Percentiles rank a stretch among this genome's conserved stretches.
Evolutionary conservation across 2,888 invertebrate genomes (phyloP).

Genomic region (Yponomeuta malinellus): DNA sequence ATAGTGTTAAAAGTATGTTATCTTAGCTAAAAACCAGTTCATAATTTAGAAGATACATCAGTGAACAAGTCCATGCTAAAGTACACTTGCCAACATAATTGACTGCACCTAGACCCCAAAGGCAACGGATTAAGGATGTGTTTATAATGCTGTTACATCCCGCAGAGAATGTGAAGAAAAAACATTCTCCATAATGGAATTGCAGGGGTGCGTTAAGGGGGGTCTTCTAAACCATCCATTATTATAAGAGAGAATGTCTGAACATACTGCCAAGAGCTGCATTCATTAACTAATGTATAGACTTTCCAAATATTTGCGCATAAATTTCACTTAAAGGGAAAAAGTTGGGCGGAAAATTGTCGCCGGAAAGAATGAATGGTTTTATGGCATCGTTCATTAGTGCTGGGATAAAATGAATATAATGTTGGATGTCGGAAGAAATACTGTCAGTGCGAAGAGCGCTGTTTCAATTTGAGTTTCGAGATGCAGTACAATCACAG

Average conservation of each 20-base stretch:
- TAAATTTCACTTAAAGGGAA: conserved; percentile 62
- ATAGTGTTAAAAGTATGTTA: too few species aligned
- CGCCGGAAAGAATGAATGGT: conserved; percentile 41
- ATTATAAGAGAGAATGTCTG: conserved; percentile 20
- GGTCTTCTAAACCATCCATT: conserved; percentile 15
- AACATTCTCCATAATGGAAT: conserved; percentile 46
- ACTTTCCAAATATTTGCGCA: conserved; percentile 72
- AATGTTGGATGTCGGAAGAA: not conserved
- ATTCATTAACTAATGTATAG: conserved; percentile 75
- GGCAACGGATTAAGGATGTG: not conserved
- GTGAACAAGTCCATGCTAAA: too few species aligned
- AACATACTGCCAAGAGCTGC: conserved; percentile 61
- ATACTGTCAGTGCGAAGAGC: too few species aligned
- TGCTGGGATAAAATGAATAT: not conserved
- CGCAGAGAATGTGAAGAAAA: not conserved
- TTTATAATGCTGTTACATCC: not conserved
- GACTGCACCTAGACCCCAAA: not conserved
- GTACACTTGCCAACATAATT: not conserved
- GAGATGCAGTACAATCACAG: too few species aligned
- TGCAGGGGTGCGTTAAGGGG: conserved; percentile 59
- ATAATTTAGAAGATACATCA: too few species aligned
- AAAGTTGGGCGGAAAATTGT: conserved; percentile 39
- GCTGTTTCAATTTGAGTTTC: too few species aligned
- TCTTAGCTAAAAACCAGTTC: too few species aligned
- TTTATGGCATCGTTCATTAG: conserved; percentile 7